Evolutionary conservation across 2,113 vertebrate species (phyloP), one percentile per base, ranked within the genome.

Genomic region (Siphamia tubifer): DNA sequence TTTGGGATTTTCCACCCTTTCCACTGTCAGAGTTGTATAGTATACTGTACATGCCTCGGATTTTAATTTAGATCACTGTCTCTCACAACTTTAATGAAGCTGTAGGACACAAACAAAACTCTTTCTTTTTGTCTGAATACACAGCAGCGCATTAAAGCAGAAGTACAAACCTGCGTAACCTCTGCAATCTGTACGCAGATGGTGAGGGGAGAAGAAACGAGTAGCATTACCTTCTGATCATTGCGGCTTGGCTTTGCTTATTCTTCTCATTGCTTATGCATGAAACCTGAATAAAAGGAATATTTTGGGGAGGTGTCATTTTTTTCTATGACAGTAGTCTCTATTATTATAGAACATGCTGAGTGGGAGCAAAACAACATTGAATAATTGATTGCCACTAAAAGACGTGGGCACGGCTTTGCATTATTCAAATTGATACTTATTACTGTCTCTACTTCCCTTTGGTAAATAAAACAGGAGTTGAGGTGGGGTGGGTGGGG

Each of bases 301-400:
- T 64, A 49, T 74, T 77, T 81, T 20, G 16, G 58, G 64, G 52
- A 38, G 62, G 62, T 79, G 72, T 81, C 51, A 68, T 3, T 62
- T 75, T 32, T 79, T 82, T 79, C 79, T 38, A 8, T 78, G 66
- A 77, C 39, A 62, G 72, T 70, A 57, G 70, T 84, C 80, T 66
- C 44, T 42, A 30, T 61, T 49, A 51, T 86, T 80, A 83, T 57
- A 27, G 67, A 82, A 84, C 85, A 85, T 36, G 60, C 58, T 68
- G 81, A 75, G 58, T 61, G 55, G 49, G 74, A 82, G 62, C 34
- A 80, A 77, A 71, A 78, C 67, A 77, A 70, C 61, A 77, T 47
- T 88, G 48, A 85, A 89, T 88, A 79, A 87, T 87, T 83, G 71
- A 89, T 85, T 71, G 62, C 24, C 58, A 53, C 74, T 79, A 73